phyloP scores from a whole-genome alignment of 2,888 invertebrate species.

The Reticulitermes lucifugus region DNA sequence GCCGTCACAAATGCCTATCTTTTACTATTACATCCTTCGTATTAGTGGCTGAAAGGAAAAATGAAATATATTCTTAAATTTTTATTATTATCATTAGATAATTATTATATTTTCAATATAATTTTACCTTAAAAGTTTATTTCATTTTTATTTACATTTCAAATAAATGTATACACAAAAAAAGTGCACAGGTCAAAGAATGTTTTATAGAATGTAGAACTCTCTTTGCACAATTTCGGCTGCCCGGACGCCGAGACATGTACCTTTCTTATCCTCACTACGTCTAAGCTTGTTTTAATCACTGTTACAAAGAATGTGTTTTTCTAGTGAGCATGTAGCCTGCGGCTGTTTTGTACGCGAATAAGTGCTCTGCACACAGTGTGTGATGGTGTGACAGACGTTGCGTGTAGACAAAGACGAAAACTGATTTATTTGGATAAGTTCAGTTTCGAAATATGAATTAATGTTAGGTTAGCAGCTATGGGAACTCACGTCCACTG shows the following conservation, averaged over 20 bases:
- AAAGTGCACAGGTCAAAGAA: too few species aligned
- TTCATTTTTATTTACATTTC: too few species aligned
- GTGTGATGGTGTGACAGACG: background rate
- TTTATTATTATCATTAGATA: background rate
- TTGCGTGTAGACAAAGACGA: background rate
- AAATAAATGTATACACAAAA: too few species aligned
- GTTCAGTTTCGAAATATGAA: too few species aligned
- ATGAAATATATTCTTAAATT: background rate
- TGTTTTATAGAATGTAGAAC: too few species aligned
- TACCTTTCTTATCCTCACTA: background rate
- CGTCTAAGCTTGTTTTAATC: background rate
- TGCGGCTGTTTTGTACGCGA: background rate
- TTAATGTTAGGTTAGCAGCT: background rate
- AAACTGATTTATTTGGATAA: background rate
- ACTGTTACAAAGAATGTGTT: background rate
- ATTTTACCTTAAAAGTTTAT: too few species aligned
- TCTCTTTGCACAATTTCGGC: too few species aligned
- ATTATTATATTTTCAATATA: background rate
- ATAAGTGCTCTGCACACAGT: background rate
- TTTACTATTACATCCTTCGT: constrained; percentile 17
- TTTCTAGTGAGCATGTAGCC: background rate
- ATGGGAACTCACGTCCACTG: constrained; percentile 59
- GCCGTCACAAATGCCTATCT: background rate
- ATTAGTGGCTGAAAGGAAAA: background rate
- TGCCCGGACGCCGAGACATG: background rate